These are phyloP conservation scores for Pelochelys cantorii DNA, from an alignment of 2,797 vertebrate genomes.

Conservation along the genomic window DNA sequence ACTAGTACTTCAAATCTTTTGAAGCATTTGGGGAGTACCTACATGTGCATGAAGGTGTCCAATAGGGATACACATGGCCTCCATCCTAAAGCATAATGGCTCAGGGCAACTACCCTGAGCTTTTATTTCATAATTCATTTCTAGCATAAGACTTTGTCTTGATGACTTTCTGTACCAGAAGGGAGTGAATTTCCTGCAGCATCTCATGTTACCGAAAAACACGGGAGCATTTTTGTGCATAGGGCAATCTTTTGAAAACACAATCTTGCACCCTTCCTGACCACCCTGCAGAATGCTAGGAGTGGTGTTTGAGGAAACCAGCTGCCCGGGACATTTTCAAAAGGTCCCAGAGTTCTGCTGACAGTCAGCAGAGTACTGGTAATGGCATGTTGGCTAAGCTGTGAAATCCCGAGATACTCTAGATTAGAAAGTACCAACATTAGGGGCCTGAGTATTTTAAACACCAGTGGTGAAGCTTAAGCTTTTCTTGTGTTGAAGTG, in stretches of 20 bases:
- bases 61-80: background rate
- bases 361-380: background rate
- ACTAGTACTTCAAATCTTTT: background rate
- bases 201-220: background rate
- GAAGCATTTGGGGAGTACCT: background rate
- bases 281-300: background rate
- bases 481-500: background rate
- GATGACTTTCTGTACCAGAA: background rate
- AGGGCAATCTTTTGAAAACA: background rate
- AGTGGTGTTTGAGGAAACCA: background rate
- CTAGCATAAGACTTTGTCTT: background rate
- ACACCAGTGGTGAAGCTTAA: background rate
- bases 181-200: background rate
- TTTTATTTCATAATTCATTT: background rate
- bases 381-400: background rate
- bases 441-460: background rate
- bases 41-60: background rate
- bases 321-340: background rate
- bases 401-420: background rate
- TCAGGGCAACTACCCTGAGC: background rate
- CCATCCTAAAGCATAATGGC: background rate
- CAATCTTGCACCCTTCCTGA: background rate
- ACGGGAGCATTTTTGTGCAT: background rate
- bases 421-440: background rate
- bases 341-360: background rate